phyloP scores from a whole-genome alignment of 2,888 invertebrate genomes.

The Tethea ocularis region DNA sequence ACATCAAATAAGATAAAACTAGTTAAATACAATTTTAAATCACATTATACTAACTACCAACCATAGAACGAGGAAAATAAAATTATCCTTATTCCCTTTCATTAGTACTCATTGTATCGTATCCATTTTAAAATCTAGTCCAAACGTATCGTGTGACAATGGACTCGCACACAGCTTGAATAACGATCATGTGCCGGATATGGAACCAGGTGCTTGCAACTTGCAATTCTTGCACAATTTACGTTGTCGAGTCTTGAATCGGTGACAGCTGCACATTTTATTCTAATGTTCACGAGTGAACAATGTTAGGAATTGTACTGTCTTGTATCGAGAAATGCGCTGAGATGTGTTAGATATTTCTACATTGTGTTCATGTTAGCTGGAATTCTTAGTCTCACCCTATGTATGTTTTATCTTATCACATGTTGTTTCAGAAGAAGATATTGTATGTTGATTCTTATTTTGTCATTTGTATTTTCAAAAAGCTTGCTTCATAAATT shows the following conservation, averaged over 20 bases:
- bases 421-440: background rate
- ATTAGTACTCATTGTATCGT: constrained; percentile 10
- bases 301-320: constrained; percentile 5
- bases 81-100: background rate
- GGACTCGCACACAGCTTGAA: constrained; percentile 12
- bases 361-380: background rate
- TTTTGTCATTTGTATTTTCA: too few species aligned
- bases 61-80: too few species aligned
- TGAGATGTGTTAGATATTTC: background rate
- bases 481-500: too few species aligned
- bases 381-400: background rate
- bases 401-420: background rate
- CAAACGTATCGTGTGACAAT: constrained; percentile 9
- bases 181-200: constrained; percentile 32
- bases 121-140: background rate
- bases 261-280: constrained; percentile 24
- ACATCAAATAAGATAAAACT: too few species aligned
- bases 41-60: too few species aligned
- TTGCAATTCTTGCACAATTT: constrained; percentile 34
- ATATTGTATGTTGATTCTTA: background rate
- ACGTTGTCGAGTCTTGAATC: constrained; percentile 18
- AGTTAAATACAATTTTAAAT: too few species aligned
- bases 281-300: constrained; percentile 27
- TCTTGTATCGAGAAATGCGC: background rate
- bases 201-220: constrained; percentile 26